phyloP scores from a whole-genome alignment of 2,888 invertebrate genomes.

The Apamea sordens region DNA sequence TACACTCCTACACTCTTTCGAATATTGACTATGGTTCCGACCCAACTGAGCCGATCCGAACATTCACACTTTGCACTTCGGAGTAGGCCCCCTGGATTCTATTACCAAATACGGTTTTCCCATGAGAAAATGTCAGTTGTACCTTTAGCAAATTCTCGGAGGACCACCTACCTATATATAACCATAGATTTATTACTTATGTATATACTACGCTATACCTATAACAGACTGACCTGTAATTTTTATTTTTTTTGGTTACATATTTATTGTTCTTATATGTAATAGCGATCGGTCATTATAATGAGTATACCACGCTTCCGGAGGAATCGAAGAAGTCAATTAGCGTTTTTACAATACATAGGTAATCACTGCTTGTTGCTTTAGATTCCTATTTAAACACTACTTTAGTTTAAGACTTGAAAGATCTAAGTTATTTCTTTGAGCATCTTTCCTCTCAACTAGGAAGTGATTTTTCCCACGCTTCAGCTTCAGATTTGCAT shows the following conservation, averaged over 20 bases:
- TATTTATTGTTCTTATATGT: not conserved
- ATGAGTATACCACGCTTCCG: constrained; percentile 9
- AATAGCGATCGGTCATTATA: not conserved
- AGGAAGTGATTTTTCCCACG: constrained; percentile 35
- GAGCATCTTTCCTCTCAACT: not conserved
- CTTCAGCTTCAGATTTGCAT: constrained; percentile 29
- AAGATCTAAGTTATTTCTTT: not conserved
- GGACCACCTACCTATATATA: not conserved
- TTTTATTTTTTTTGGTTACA: not conserved
- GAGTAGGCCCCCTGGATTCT: no score
- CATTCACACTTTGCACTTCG: no score
- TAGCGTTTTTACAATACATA: constrained; percentile 9
- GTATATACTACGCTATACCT: no score
- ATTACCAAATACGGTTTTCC: not conserved
- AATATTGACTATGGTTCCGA: no score
- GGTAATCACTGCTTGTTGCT: not conserved
- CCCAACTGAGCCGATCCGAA: no score
- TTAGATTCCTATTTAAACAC: not conserved
- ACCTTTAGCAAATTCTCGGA: not conserved
- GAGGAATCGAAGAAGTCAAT: constrained; percentile 13
- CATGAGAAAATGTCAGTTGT: no score
- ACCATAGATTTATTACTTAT: no score
- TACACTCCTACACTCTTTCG: no score
- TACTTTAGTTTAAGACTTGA: not conserved
- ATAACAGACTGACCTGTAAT: not conserved